Percentiles rank a stretch among this genome's conserved stretches.
These are phyloP conservation scores for Sorex fumeus DNA, from an alignment of 2,113 vertebrate species.

Conservation along the genomic window DNA sequence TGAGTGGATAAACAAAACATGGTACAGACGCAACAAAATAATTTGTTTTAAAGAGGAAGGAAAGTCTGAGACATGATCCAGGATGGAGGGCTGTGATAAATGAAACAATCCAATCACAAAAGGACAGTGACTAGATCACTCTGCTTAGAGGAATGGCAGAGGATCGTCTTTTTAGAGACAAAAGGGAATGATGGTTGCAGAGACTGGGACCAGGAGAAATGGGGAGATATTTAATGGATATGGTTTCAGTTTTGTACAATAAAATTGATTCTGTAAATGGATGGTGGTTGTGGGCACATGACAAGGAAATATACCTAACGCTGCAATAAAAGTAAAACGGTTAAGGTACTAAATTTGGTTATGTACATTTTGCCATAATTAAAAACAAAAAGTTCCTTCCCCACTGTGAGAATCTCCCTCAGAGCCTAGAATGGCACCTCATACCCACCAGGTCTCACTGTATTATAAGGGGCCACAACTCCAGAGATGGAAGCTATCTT, in stretches of 20 bases:
- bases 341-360: background rate
- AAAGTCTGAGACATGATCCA: background rate
- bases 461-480: background rate
- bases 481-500: background rate
- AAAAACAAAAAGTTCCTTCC: background rate
- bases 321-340: background rate
- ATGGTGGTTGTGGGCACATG: background rate
- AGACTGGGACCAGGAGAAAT: background rate
- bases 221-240: background rate
- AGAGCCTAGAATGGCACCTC: background rate
- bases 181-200: background rate
- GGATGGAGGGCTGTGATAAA: background rate
- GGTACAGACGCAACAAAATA: background rate
- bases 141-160: background rate
- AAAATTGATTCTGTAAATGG: background rate
- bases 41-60: background rate
- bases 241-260: slow-evolving; percentile 21
- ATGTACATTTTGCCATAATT: background rate
- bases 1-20: background rate
- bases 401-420: background rate
- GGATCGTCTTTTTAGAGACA: background rate
- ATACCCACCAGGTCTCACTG: background rate
- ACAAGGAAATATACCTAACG: background rate
- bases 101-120: background rate
- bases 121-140: background rate